phyloP scores from a whole-genome alignment of 2,113 vertebrate species.

The Tragelaphus scriptus region DNA sequence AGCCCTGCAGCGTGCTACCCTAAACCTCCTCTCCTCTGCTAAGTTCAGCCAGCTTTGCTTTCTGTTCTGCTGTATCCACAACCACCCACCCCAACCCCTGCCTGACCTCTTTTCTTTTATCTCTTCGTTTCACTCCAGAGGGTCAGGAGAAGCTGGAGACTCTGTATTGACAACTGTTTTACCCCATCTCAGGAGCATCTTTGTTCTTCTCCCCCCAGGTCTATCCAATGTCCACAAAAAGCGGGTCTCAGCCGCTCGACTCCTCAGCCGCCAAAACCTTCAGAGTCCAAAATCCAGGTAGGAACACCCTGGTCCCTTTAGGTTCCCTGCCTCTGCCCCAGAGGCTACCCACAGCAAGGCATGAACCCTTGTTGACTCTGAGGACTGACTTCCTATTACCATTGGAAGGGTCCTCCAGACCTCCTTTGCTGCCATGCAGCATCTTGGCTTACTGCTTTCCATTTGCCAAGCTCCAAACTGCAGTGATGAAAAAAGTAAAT shows the following conservation, averaged over 20 bases:
- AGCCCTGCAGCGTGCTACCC: rapidly evolving
- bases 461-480: background rate
- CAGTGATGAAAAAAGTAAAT: background rate
- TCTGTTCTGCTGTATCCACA: background rate
- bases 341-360: rapidly evolving
- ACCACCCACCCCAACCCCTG: rapidly evolving
- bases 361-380: background rate
- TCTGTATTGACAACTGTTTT: rapidly evolving
- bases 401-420: rapidly evolving
- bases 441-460: background rate
- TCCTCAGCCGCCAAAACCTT: constrained; percentile 92
- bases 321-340: rapidly evolving
- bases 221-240: constrained; percentile 94
- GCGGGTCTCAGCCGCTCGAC: constrained; percentile 89
- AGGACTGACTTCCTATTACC: rapidly evolving
- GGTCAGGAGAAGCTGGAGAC: background rate
- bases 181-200: background rate
- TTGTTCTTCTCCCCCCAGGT: constrained; percentile 76
- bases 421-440: background rate
- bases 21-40: background rate
- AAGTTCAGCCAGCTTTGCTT: background rate
- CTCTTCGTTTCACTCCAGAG: background rate
- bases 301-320: background rate
- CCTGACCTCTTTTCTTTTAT: background rate
- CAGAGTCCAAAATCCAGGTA: constrained; percentile 96